These are phyloP conservation scores for Microcebus ravelobensis DNA, from an alignment of 2,113 vertebrate genomes.

Conservation along the genomic window DNA sequence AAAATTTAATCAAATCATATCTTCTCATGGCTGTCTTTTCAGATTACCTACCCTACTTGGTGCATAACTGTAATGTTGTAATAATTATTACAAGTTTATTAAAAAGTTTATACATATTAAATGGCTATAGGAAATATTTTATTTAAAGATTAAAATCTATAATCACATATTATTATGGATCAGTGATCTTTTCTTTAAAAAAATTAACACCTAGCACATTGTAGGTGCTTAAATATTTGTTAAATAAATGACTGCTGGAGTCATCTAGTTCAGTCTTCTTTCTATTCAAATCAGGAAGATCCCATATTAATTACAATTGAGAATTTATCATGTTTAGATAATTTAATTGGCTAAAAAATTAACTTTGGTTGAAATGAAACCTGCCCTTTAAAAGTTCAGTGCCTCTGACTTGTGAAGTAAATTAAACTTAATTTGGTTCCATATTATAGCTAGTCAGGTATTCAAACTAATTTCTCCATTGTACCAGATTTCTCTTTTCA, in stretches of 20 bases:
- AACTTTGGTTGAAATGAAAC: slow-evolving; percentile 11
- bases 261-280: neutral
- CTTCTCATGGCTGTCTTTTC: slow-evolving; percentile 19
- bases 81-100: neutral
- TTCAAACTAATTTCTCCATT: neutral
- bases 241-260: neutral
- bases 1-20: neutral
- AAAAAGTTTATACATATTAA: neutral
- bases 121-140: neutral
- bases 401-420: neutral
- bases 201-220: neutral
- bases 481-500: neutral
- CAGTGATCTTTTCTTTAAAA: neutral
- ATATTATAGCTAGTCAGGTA: neutral
- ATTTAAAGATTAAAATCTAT: slow-evolving; percentile 13
- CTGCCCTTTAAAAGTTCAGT: neutral
- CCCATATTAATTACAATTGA: neutral
- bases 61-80: neutral
- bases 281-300: neutral
- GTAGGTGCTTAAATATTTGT: neutral
- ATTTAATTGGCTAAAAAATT: neutral
- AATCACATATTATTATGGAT: neutral
- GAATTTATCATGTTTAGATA: neutral
- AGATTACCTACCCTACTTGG: neutral
- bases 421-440: neutral